Evolutionary conservation across 2,888 invertebrate genomes (phyloP).

Genomic region (Drosophila merina): DNA sequence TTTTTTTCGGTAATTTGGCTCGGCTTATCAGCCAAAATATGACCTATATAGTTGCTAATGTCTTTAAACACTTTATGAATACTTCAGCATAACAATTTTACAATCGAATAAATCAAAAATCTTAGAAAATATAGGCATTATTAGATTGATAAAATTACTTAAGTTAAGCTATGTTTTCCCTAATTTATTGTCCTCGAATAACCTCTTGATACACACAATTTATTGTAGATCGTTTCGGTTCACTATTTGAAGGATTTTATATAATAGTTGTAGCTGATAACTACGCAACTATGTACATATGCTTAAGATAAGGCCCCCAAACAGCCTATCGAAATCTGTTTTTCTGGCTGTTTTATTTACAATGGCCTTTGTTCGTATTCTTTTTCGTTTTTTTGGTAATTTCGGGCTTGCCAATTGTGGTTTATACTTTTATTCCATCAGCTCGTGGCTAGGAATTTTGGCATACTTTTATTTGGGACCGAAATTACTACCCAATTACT

Average conservation of each 20-base stretch:
- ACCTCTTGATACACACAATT: constrained; percentile 5
- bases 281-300: constrained; percentile 9
- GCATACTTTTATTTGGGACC: background rate
- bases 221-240: constrained; percentile 4
- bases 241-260: constrained; percentile 6
- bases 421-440: constrained; percentile 1
- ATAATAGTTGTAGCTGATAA: constrained; percentile 47
- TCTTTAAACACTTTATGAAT: constrained; percentile 1
- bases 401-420: background rate
- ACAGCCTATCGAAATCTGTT: constrained; percentile 30
- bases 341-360: constrained; percentile 3
- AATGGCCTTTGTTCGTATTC: background rate
- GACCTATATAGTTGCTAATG: constrained; percentile 18
- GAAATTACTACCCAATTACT: background rate
- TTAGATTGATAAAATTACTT: too few species aligned
- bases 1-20: background rate
- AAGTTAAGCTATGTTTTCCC: too few species aligned
- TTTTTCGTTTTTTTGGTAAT: background rate
- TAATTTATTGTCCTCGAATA: background rate
- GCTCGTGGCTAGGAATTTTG: background rate
- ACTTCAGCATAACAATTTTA: background rate
- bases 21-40: constrained; percentile 4
- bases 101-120: background rate
- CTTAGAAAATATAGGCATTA: background rate
- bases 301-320: constrained; percentile 38